Base-by-base conservation (phyloP, 2,797 vertebrate species). In the Anguilla anguilla region DNA sequence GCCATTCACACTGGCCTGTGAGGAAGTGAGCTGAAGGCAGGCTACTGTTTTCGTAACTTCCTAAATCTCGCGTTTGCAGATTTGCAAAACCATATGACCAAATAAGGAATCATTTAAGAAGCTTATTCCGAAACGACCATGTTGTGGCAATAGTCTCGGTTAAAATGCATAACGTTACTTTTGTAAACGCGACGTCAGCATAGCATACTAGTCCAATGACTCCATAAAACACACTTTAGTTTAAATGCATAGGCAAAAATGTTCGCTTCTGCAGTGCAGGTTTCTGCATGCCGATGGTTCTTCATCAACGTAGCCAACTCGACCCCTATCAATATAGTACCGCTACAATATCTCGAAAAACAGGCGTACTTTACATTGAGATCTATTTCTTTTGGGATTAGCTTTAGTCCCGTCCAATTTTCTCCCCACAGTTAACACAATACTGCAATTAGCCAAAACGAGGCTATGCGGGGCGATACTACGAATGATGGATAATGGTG, bases 21-120 rank as follows among this genome's bases (percentile, higher is more conserved):
- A 79, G 83, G 87, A 88, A 88, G 87, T 85, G 64, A 61, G 51
- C 64, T 28, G 74, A n/a, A 46, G 74, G 74, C 6, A 81, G 46
- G 77, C 39, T 49, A 49, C 46, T 6, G 17, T 3, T 67, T 0
- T 57, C 53, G 28, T 49, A 51, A 88, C 83, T 88, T 85, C 87
- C 87, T 88, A 31, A 25, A 85, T 77, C 67, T 59, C 51, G 39
- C 51, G 35, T 7, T 84, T 25, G 83, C 64, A 57, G 49, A 79
- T 85, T 85, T 85, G 83, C 67, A 59, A 84, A 82, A 77, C 53
- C 35, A 7, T 46, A 77, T 85, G 83, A 85, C 87, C 87, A 85
- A 88, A 88, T 88, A 88, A 88, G 87, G 87, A 85, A 85, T 85
- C 31, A 22, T 59, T 88, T 39, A 39, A 31, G 64, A 74, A 53